These are phyloP conservation scores for Hyposmocoma kahamanoa DNA, from an alignment of 1,140 invertebrate genomes.

Conservation along the genomic window DNA sequence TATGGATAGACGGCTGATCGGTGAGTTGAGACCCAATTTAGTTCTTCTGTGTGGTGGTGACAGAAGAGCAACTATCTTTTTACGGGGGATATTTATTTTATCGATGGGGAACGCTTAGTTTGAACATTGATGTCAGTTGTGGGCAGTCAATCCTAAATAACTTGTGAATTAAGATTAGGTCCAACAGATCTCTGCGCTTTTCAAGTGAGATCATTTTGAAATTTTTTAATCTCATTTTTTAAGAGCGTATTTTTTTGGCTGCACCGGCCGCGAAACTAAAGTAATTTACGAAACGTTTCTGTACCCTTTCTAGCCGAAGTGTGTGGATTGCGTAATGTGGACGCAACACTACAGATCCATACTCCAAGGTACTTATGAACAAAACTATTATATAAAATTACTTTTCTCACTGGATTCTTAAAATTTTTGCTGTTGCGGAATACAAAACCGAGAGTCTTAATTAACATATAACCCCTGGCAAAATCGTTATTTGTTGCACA, in stretches of 20 bases:
- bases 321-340: conserved; percentile 14
- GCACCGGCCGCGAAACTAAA: not conserved
- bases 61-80: no score
- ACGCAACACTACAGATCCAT: conserved; percentile 14
- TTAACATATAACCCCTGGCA: no score
- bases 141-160: not conserved
- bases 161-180: not conserved
- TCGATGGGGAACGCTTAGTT: no score
- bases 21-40: no score
- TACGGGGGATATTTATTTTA: no score
- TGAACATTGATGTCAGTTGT: not conserved
- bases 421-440: not conserved
- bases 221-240: not conserved
- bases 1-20: no score
- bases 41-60: no score
- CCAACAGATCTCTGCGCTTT: not conserved
- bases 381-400: not conserved
- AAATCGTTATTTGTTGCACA: no score
- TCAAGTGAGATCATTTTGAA: not conserved
- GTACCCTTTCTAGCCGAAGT: conserved; percentile 13
- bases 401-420: not conserved
- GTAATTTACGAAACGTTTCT: conserved; percentile 15
- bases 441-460: not conserved
- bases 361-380: conserved; percentile 4
- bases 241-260: not conserved